These are phyloP conservation scores for Amorpha juglandis DNA, from an alignment of 2,888 invertebrate species.

Conservation along the genomic window DNA sequence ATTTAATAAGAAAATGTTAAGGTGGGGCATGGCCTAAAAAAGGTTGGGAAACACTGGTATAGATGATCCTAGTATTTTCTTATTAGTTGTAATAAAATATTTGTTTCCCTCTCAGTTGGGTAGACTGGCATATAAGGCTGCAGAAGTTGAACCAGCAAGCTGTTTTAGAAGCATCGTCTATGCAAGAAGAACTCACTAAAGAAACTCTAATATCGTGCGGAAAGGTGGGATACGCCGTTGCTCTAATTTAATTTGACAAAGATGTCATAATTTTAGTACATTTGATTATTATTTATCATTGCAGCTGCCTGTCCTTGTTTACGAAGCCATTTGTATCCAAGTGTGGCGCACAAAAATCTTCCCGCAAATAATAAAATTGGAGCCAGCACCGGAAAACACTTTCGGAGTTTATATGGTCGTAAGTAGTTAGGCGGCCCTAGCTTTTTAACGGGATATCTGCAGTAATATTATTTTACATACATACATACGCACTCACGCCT, in stretches of 20 bases:
- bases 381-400: constrained; percentile 87
- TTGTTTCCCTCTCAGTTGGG: constrained; percentile 84
- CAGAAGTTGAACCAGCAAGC: constrained; percentile 96
- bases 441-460: too few relatives aligned
- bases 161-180: constrained; percentile 89
- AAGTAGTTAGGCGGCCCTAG: constrained; percentile 55
- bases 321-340: constrained; percentile 92
- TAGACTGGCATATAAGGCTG: constrained; percentile 91
- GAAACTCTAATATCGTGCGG: constrained; percentile 90
- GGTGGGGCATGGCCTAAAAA: too few relatives aligned
- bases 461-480: too few relatives aligned
- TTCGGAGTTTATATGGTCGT: constrained; percentile 91
- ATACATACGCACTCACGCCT: too few relatives aligned
- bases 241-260: neutral
- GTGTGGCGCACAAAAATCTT: constrained; percentile 94
- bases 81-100: neutral
- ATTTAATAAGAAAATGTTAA: too few relatives aligned
- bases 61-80: neutral
- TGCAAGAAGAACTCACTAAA: constrained; percentile 93
- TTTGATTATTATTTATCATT: constrained; percentile 31
- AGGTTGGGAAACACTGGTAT: too few relatives aligned
- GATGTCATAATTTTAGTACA: neutral
- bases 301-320: constrained; percentile 89
- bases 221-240: constrained; percentile 81
- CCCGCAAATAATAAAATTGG: constrained; percentile 88